Base-by-base conservation (phyloP, 2,888 invertebrate species). In the Sthenelais limicola region DNA sequence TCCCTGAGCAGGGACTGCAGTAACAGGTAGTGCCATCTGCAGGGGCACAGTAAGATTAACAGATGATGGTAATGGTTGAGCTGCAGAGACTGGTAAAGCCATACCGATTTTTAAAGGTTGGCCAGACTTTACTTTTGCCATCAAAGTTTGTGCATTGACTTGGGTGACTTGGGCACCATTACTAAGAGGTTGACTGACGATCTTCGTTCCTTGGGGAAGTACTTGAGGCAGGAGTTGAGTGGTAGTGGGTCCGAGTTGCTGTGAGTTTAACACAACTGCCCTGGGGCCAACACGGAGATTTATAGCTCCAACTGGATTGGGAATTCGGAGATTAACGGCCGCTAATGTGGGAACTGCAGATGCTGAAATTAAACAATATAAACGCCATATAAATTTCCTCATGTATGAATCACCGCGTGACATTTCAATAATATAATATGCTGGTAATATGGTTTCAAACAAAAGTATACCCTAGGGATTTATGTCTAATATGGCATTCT, bases 291-390 rank as follows among this genome's bases (percentile, higher is more conserved):
- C 35, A 15, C 75, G 71, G 43, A 75, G 49, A 71, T 75, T 75
- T 3, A 75, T 38, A 21, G 68, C 68, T 7, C 47, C 48, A 9
- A 21, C 62, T n/a, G 73, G 75, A 58, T 68, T 70, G 7, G 73
- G 75, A 28, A 75, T 73, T 33, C 74, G 71, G 35, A 75, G 73
- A 66, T 73, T 75, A 32, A 73, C 66, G 26, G 70, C 75, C 24
- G 52, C 69, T 43, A 30, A 56, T 9, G 9, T n/a, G n/a, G n/a
- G n/a, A n/a, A n/a, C n/a, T n/a, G n/a, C n/a, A n/a, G n/a, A n/a
- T n/a, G n/a, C n/a, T n/a, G n/a, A n/a, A n/a, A n/a, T n/a, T n/a
- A n/a, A n/a, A n/a, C n/a, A n/a, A n/a, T n/a, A n/a, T n/a, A n/a
- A n/a, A n/a, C n/a, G n/a, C n/a, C n/a, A n/a, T n/a, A n/a, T n/a